A percentile compares a stretch with the other conserved stretches of the same genome.
Conservation (phyloP, 2,888 invertebrate species). For the Lithophane ornitopus region DNA sequence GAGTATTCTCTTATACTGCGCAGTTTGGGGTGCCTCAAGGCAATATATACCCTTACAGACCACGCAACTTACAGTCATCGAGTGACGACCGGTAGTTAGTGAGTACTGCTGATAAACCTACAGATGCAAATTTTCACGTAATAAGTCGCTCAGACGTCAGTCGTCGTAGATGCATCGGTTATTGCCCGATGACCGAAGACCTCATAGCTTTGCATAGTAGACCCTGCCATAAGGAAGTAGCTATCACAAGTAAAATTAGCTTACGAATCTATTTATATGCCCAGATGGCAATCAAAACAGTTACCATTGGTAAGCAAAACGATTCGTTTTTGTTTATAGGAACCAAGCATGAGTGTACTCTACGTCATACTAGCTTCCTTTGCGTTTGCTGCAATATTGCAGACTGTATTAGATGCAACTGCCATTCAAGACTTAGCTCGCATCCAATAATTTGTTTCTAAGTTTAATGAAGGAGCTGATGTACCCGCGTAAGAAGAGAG, state of each 20-base stretch:
- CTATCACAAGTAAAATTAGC: too few relatives aligned
- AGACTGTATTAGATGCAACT: background rate
- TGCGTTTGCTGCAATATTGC: background rate
- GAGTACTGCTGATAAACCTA: background rate
- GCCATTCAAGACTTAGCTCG: background rate
- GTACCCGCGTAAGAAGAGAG: background rate
- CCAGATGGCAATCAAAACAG: too few relatives aligned
- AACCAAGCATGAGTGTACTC: too few relatives aligned
- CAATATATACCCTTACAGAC: background rate
- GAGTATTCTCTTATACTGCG: background rate
- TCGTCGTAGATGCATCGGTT: background rate
- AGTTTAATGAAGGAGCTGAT: background rate
- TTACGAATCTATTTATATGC: too few relatives aligned
- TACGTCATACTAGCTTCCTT: background rate
- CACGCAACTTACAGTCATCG: background rate
- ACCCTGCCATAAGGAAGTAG: too few relatives aligned
- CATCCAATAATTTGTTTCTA: background rate
- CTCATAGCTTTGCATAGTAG: too few relatives aligned
- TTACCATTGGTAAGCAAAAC: too few relatives aligned
- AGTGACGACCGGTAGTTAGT: background rate
- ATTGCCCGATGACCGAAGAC: background rate
- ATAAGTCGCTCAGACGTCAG: background rate
- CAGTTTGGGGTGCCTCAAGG: conserved; percentile 16
- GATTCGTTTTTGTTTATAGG: too few relatives aligned
- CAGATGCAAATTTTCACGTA: background rate